Percentiles rank a stretch among this genome's conserved stretches.
Conservation (phyloP, 2,797 vertebrate genomes). For the Melanogrammus aeglefinus region DNA sequence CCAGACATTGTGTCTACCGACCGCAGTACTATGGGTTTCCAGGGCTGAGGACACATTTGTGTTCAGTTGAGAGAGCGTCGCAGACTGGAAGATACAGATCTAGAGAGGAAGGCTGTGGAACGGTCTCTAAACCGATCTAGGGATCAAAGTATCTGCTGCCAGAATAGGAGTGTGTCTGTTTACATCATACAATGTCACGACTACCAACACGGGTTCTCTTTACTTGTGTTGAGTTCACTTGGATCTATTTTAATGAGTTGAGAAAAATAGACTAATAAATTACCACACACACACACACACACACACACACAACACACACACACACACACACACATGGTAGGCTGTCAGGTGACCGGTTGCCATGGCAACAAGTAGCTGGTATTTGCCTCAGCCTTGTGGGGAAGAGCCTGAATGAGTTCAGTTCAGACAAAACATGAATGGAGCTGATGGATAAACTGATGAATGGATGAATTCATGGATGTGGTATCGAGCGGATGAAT, state of each 20-base stretch:
- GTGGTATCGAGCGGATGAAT: background rate
- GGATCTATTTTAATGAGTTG: background rate
- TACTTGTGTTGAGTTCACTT: background rate
- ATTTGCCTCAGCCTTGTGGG: conserved; percentile 27
- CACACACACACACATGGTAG: conserved; percentile 30
- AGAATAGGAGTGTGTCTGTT: background rate
- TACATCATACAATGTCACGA: background rate
- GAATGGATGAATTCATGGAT: background rate
- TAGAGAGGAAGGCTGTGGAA: too few relatives aligned
- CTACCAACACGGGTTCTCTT: background rate
- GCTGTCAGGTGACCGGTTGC: conserved; percentile 58
- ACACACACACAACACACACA: conserved; percentile 7
- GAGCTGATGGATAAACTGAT: background rate
- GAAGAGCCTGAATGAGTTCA: background rate
- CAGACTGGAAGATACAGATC: background rate
- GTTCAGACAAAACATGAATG: conserved; percentile 1
- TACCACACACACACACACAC: conserved; percentile 12
- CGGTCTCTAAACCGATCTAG: background rate
- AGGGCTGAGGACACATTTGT: background rate
- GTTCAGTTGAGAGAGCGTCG: background rate
- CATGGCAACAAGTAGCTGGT: conserved; percentile 56
- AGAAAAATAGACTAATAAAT: conserved; percentile 3
- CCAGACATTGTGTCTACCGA: background rate
- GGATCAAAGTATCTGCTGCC: background rate
- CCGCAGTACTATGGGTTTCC: background rate